Percentiles rank a stretch among this genome's conserved stretches.
Conservation (phyloP, 2,797 vertebrate genomes). For the Enteromius trimaculatus region DNA sequence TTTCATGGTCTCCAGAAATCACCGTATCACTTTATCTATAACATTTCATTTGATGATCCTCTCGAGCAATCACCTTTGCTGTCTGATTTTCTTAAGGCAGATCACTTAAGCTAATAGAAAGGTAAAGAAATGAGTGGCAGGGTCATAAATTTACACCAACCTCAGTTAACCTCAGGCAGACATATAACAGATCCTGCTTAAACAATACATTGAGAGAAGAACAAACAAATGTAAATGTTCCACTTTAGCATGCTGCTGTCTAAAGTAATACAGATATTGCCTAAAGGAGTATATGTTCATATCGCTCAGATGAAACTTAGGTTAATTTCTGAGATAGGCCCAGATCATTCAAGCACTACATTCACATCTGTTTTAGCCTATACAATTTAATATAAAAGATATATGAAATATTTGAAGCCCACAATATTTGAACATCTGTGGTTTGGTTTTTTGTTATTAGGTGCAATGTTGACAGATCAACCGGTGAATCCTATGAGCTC, state of each 20-base stretch:
- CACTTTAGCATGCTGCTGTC: not conserved
- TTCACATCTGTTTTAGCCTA: not conserved
- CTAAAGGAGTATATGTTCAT: not conserved
- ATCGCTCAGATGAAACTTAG: not conserved
- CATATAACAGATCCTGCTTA: slow-evolving; percentile 12
- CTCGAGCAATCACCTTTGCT: slow-evolving; percentile 20
- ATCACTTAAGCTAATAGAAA: slow-evolving; percentile 64
- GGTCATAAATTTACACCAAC: slow-evolving; percentile 55
- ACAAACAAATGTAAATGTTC: not conserved
- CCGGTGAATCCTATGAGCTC: slow-evolving; percentile 53
- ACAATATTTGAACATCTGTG: not conserved
- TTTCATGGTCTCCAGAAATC: not conserved
- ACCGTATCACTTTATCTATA: not conserved
- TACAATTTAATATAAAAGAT: not conserved
- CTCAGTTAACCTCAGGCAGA: slow-evolving; percentile 21
- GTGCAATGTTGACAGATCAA: slow-evolving; percentile 59
- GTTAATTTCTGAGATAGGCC: not conserved
- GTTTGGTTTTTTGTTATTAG: slow-evolving; percentile 32
- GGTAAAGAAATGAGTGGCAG: slow-evolving; percentile 56
- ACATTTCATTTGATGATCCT: slow-evolving; percentile 6
- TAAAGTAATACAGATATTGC: slow-evolving; percentile 1
- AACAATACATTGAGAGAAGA: not conserved
- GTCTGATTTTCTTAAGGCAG: slow-evolving; percentile 38
- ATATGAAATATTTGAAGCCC: not conserved
- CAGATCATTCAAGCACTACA: not conserved